These are phyloP conservation scores for Huso huso DNA, from an alignment of 2,797 vertebrate genomes.

Conservation along the genomic window DNA sequence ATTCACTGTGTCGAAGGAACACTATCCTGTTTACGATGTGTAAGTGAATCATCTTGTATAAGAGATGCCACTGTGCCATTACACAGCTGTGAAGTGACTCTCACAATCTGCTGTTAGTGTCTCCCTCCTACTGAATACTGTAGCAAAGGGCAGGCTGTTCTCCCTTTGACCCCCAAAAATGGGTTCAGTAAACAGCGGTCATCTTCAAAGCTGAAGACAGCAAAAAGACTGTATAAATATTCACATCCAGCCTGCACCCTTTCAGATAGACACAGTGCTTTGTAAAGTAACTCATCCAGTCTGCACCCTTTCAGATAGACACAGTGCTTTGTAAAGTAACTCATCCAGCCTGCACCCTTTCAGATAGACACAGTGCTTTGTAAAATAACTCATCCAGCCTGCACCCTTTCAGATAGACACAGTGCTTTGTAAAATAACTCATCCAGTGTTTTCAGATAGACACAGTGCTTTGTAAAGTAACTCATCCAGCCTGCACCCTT, in stretches of 20 bases:
- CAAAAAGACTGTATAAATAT: background rate
- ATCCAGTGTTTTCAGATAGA: background rate
- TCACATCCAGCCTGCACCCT: too few relatives aligned
- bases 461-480: background rate
- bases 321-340: too few relatives aligned
- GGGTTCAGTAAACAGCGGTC: background rate
- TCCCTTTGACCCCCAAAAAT: background rate
- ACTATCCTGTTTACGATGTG: constrained; percentile 79
- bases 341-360: background rate
- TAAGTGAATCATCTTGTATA: constrained; percentile 45
- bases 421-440: background rate
- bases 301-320: too few relatives aligned
- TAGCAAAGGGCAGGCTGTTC: background rate
- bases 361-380: background rate
- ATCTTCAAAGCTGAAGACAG: background rate
- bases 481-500: background rate
- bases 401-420: background rate
- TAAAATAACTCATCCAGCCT: background rate
- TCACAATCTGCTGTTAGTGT: background rate
- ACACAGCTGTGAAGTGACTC: background rate
- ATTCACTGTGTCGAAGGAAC: constrained; percentile 60
- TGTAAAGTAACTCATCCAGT: too few relatives aligned
- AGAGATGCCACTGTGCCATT: rapidly evolving
- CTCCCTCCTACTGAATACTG: background rate
- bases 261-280: too few relatives aligned